A percentile compares a stretch with the other conserved stretches of the same genome.
Evolutionary conservation across 2,113 vertebrate genomes (phyloP).

Genomic region (Marmota monax): DNA sequence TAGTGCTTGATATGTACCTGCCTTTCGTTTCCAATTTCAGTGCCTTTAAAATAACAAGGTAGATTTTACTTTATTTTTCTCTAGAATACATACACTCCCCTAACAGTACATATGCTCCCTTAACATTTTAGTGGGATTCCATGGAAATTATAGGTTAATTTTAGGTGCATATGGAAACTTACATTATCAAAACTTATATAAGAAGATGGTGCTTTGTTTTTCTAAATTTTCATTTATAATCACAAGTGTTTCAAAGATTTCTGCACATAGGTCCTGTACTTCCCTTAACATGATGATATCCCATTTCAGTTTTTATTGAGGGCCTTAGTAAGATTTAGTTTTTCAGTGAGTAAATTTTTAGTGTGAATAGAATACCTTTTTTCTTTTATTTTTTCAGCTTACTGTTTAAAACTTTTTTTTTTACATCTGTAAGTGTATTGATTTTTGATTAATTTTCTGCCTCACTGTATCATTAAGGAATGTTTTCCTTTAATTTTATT

Average conservation of each 20-base stretch:
- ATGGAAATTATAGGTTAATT: not conserved
- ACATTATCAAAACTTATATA: not conserved
- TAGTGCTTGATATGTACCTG: not conserved
- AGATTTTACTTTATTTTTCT: not conserved
- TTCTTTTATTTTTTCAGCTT: conserved; percentile 8
- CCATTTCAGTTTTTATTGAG: not conserved
- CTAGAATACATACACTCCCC: not conserved
- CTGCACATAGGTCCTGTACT: not conserved
- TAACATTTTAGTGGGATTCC: not conserved
- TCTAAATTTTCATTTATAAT: not conserved
- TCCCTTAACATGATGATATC: not conserved
- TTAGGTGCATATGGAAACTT: not conserved
- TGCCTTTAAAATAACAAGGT: too few species aligned
- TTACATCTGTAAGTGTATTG: not conserved
- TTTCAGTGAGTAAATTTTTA: not conserved
- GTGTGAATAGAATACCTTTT: not conserved
- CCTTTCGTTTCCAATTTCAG: too few species aligned
- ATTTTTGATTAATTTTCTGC: not conserved
- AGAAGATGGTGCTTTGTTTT: conserved; percentile 18
- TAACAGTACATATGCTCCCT: not conserved
- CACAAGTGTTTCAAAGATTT: conserved; percentile 9
- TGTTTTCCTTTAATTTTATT: not conserved
- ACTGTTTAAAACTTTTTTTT: not conserved
- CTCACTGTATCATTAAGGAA: not conserved
- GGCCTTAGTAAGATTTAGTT: not conserved